Percentiles rank a stretch among this genome's conserved stretches.
phyloP scores from a whole-genome alignment of 2,797 vertebrate genomes.

The Pteropus rufus region DNA sequence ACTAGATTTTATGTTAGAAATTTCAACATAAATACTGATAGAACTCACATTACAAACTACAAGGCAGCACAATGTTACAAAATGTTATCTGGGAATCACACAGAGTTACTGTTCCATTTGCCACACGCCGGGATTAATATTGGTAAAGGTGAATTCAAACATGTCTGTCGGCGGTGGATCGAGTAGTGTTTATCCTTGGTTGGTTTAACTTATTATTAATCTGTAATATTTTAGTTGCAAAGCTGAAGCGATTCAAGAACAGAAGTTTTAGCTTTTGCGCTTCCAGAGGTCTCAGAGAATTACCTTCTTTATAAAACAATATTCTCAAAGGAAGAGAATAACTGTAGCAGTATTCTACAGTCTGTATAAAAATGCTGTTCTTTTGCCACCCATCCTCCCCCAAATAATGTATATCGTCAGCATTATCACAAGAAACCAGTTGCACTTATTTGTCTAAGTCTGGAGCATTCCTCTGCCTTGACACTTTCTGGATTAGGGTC shows the following conservation, averaged over 20 bases:
- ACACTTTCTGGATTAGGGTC: constrained; percentile 78
- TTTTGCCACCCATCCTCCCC: constrained; percentile 69
- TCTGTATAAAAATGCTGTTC: constrained; percentile 76
- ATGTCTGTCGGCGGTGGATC: constrained; percentile 79
- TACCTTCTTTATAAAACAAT: constrained; percentile 72
- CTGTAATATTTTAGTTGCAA: constrained; percentile 83
- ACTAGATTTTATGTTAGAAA: constrained; percentile 93
- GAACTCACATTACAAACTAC: constrained; percentile 96
- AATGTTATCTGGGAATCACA: constrained; percentile 87
- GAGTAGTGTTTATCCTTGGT: constrained; percentile 73
- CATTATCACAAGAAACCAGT: constrained; percentile 63
- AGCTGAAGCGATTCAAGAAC: constrained; percentile 78
- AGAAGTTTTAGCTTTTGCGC: constrained; percentile 77
- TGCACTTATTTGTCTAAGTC: constrained; percentile 73
- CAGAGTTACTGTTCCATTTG: constrained; percentile 83
- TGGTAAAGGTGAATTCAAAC: constrained; percentile 83
- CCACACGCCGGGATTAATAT: constrained; percentile 85
- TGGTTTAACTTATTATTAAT: constrained; percentile 85
- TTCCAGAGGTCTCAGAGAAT: constrained; percentile 79
- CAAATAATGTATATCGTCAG: constrained; percentile 54
- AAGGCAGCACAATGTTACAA: constrained; percentile 95
- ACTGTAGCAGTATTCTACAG: constrained; percentile 75
- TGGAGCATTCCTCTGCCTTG: constrained; percentile 74
- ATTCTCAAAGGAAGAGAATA: constrained; percentile 77
- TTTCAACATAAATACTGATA: constrained; percentile 93